Percentiles rank a stretch among this genome's conserved stretches.
Conservation (phyloP, 2,797 vertebrate species). For the Halcyon badia region DNA sequence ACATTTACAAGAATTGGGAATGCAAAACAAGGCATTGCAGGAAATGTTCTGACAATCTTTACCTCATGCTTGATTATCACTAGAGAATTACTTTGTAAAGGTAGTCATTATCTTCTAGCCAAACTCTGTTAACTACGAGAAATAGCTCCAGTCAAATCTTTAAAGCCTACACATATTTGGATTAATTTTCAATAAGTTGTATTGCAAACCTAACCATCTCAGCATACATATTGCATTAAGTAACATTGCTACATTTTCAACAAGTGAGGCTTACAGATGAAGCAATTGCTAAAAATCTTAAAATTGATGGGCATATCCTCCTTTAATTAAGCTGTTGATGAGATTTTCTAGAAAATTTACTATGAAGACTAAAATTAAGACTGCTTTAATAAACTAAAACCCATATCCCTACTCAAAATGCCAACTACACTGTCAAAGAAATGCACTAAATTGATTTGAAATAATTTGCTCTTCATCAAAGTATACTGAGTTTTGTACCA, state of each 20-base stretch:
- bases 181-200: background rate
- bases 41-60: background rate
- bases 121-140: background rate
- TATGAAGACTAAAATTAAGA: background rate
- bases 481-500: background rate
- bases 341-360: background rate
- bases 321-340: background rate
- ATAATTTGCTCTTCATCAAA: background rate
- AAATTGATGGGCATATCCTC: background rate
- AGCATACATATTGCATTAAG: background rate
- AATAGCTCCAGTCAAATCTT: background rate
- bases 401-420: background rate
- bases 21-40: background rate
- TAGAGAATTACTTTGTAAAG: background rate
- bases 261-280: background rate
- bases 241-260: background rate
- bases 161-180: background rate
- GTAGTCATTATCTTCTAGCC: background rate
- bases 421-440: background rate
- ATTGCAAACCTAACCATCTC: background rate
- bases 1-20: background rate
- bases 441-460: background rate
- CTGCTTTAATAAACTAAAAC: background rate
- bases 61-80: background rate
- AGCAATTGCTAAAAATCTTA: background rate